Evolutionary conservation across 2,797 vertebrate species (phyloP).

Genomic region (Ispidina picta): DNA sequence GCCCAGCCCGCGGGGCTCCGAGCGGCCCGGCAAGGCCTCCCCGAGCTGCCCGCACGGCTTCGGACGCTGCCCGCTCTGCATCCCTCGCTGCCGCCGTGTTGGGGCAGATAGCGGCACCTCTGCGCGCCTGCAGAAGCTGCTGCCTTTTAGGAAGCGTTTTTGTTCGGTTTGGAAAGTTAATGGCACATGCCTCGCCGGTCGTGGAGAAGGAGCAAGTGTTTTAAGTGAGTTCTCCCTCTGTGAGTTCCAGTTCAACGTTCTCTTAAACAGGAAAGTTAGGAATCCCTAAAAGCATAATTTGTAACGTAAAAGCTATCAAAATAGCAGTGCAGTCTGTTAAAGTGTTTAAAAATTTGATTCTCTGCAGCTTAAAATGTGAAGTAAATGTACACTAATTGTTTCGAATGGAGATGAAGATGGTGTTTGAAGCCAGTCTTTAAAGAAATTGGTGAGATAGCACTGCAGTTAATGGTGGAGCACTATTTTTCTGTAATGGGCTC

Average conservation of each 20-base stretch:
- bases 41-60: background rate
- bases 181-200: background rate
- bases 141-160: conserved; percentile 2
- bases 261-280: conserved; percentile 57
- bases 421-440: conserved; percentile 36
- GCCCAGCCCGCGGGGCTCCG: background rate
- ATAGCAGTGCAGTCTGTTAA: conserved; percentile 41
- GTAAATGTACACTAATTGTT: conserved; percentile 66
- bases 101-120: background rate
- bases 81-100: background rate
- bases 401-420: conserved; percentile 22
- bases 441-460: conserved; percentile 42
- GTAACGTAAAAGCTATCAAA: conserved; percentile 49
- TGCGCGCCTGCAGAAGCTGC: background rate
- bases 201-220: background rate
- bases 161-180: conserved; percentile 35
- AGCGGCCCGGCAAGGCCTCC: fast-evolving
- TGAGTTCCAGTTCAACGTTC: conserved; percentile 37
- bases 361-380: conserved; percentile 54
- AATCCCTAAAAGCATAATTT: conserved; percentile 44
- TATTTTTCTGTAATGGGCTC: conserved; percentile 59
- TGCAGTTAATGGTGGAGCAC: conserved; percentile 25
- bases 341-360: conserved; percentile 62
- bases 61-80: background rate
- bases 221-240: background rate